Base-by-base conservation (phyloP, 2,888 invertebrate species). In the Sarcophaga carnaria region DNA sequence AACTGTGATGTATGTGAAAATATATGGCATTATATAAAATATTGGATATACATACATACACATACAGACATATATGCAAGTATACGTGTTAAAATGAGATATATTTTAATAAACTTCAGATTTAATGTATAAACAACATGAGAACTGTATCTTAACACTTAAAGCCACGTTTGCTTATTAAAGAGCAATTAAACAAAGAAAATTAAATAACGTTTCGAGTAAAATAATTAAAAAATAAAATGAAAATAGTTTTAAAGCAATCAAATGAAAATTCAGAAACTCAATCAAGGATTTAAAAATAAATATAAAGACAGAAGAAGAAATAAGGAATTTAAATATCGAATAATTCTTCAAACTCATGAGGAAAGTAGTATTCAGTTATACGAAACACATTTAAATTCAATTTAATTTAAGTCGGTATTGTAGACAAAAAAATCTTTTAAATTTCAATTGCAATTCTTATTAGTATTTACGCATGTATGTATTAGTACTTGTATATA, bases 81-180 rank as follows among this genome's bases (percentile, higher is more conserved):
- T 45, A 11, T 17, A 60, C 77, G 47, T 60, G 17, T 63, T 59
- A 54, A 72, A 66, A 27, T 20, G 27, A 75, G 75, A 66, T 76
- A 75, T n/a, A 45, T 66, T 78, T 83, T 60, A 76, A 84, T 80
- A 76, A 71, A 84, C 80, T 76, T 63, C 67, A 14, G 54, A 47
- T 45, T 22, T n/a, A 14, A 37, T 62, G 69, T 14, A 27, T 12
- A 8, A 37, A n/a, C 22, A 27, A n/a, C 27, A 64, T 54, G 69
- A 20, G 66, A 71, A 60, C n/a, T 10, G 37, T 37, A 37, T 37
- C 8, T 37, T 37, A 2, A 37, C 37, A 37, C 60, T 74, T 79
- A 25, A 80, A 69, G 12, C 8, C 47, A 63, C 22, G n/a, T 74
- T 63, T 81, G 12, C 49, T 69, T 75, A 62, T 49, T 81, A 12